These are phyloP conservation scores for Actinernus sp. DNA, from an alignment of 92 coral and sea anemone species.

Conservation along the genomic window DNA sequence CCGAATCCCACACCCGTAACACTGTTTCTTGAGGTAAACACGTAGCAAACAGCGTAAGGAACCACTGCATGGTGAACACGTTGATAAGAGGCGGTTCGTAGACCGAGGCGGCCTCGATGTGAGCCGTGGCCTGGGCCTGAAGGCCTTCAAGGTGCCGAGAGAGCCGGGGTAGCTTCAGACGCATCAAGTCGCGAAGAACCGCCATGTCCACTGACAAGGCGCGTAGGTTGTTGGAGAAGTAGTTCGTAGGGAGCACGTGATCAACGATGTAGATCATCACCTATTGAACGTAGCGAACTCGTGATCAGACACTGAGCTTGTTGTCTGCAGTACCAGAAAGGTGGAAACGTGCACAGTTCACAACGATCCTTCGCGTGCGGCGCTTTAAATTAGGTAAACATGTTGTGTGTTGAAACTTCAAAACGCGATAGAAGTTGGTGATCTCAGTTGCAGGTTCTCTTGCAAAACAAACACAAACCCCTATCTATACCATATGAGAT, in stretches of 20 bases:
- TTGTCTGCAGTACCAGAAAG: too few species aligned
- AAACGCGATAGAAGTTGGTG: too few species aligned
- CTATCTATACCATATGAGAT: too few species aligned
- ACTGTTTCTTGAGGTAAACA: slow-evolving; percentile 97
- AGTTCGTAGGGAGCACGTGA: slow-evolving; percentile 94
- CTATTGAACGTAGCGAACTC: too few species aligned
- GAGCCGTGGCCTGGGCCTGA: slow-evolving; percentile 88
- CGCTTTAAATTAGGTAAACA: too few species aligned
- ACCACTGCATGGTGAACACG: slow-evolving; percentile 99
- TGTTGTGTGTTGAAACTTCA: too few species aligned
- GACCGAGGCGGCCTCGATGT: slow-evolving; percentile 74
- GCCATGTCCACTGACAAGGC: slow-evolving; percentile 99
- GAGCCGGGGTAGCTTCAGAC: slow-evolving; percentile 81
- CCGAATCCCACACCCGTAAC: slow-evolving; percentile 97
- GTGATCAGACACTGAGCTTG: too few species aligned
- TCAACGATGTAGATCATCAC: slow-evolving; percentile 97
- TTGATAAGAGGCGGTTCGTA: slow-evolving; percentile 99
- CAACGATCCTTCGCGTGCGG: too few species aligned
- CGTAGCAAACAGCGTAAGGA: slow-evolving; percentile 94
- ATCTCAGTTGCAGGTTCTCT: too few species aligned
- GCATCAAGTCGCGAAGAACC: slow-evolving; percentile 93
- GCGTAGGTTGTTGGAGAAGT: slow-evolving; percentile 97
- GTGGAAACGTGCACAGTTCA: too few species aligned
- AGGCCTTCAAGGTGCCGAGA: slow-evolving; percentile 90
- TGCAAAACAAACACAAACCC: too few species aligned